Conservation (phyloP, 1,140 invertebrate species). For the Trichonephila clavata region DNA sequence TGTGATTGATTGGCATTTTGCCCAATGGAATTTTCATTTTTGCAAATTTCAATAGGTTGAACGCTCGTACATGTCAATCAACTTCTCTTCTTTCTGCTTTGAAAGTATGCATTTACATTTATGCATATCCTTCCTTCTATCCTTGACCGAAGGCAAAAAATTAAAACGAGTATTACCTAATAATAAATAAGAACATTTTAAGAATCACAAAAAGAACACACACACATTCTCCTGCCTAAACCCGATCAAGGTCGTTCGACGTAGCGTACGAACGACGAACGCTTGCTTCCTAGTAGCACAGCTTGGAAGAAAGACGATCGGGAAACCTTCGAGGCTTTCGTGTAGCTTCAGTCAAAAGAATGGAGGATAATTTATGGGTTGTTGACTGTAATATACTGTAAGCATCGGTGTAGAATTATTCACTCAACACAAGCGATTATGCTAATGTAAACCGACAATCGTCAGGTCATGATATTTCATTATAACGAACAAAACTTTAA, state of each 20-base stretch:
- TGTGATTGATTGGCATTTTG: conserved; percentile 23
- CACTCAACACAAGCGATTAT: conserved; percentile 73
- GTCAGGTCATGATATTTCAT: conserved; percentile 65
- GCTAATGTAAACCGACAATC: conserved; percentile 71
- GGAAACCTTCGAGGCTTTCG: conserved; percentile 55
- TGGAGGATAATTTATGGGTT: conserved; percentile 72
- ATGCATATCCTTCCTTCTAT: conserved; percentile 46
- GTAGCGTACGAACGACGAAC: neutral
- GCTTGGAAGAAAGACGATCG: conserved; percentile 47
- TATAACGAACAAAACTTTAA: conserved; percentile 72
- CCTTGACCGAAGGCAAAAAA: conserved; percentile 65
- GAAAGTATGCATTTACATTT: neutral
- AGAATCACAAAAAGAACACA: conserved; percentile 56
- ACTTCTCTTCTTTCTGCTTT: neutral
- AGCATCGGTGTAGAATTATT: conserved; percentile 75
- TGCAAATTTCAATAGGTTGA: conserved; percentile 16
- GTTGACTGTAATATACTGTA: conserved; percentile 75
- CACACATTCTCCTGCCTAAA: conserved; percentile 40
- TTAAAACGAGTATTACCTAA: conserved; percentile 51
- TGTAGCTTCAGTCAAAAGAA: neutral
- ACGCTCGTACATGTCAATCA: conserved; percentile 15
- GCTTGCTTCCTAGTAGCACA: conserved; percentile 60
- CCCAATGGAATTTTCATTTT: conserved; percentile 21
- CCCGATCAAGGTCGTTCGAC: conserved; percentile 71
- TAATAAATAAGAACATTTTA: conserved; percentile 55